phyloP scores from a whole-genome alignment of 2,797 vertebrate species.

The Falco naumanni region DNA sequence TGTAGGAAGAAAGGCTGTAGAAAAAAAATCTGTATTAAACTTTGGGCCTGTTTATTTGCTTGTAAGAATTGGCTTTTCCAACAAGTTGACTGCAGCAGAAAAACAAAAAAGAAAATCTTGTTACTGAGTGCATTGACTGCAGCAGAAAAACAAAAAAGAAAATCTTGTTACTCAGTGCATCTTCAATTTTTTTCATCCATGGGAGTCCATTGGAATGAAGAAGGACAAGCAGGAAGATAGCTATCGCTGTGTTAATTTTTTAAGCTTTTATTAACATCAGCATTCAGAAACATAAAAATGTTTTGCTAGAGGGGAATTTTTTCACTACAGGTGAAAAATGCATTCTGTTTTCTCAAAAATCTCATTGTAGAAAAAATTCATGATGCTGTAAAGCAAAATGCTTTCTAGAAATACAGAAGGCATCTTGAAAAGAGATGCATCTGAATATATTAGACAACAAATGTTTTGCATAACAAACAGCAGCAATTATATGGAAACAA shows the following conservation, averaged over 20 bases:
- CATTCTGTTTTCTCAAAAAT: background rate
- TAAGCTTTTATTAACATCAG: background rate
- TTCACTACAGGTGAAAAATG: background rate
- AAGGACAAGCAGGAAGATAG: background rate
- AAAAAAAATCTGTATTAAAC: background rate
- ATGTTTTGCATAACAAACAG: slow-evolving; percentile 9
- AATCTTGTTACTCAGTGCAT: background rate
- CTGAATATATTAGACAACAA: background rate
- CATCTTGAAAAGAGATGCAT: background rate
- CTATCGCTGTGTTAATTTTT: background rate
- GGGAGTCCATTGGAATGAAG: background rate
- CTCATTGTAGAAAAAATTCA: background rate
- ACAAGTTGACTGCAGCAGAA: background rate
- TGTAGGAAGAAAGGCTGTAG: slow-evolving; percentile 25
- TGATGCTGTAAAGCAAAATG: background rate
- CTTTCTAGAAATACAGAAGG: background rate
- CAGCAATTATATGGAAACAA: background rate
- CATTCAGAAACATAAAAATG: background rate
- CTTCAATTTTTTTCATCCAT: background rate
- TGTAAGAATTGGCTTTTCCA: slow-evolving; percentile 16
- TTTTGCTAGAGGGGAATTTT: background rate
- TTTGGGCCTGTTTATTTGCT: background rate
- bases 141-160: background rate
- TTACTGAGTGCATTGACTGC: background rate
- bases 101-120: background rate